Percentiles rank a stretch among this genome's conserved stretches.
phyloP scores from a whole-genome alignment of 1,140 invertebrate genomes.

The Eumeta japonica region DNA sequence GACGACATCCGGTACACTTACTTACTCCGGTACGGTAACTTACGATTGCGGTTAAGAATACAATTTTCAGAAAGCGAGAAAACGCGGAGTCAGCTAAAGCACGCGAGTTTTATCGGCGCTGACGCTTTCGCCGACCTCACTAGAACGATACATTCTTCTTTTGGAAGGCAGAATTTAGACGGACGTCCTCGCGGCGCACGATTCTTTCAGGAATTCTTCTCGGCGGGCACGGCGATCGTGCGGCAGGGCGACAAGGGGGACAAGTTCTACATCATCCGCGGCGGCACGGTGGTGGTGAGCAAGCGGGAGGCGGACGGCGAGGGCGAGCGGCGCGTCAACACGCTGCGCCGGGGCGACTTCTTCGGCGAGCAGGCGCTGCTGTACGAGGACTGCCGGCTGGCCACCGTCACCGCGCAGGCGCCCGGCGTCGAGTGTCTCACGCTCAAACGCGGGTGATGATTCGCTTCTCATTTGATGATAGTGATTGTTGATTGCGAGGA shows the following conservation, averaged over 20 bases:
- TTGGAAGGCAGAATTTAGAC: no score
- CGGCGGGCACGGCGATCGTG: conserved; percentile 83
- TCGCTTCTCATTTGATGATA: no score
- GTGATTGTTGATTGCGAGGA: no score
- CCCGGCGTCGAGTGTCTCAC: conserved; percentile 89
- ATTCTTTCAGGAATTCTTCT: conserved; percentile 75
- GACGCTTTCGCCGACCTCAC: no score
- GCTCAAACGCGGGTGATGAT: conserved; percentile 79
- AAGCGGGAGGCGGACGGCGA: conserved; percentile 61
- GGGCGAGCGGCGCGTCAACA: conserved; percentile 62
- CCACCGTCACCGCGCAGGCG: conserved; percentile 82
- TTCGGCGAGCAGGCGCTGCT: conserved; percentile 80
- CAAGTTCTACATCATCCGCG: conserved; percentile 94
- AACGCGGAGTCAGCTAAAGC: no score
- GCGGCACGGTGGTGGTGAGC: conserved; percentile 80
- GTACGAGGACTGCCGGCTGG: conserved; percentile 80
- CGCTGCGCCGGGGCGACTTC: conserved; percentile 71
- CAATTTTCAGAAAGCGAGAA: no score
- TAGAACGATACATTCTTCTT: no score
- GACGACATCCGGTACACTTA: no score
- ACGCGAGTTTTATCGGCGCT: no score
- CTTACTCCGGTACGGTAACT: no score
- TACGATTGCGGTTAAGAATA: no score
- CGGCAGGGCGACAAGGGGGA: conserved; percentile 90
- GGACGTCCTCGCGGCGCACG: no score